Evolutionary conservation across 1,140 invertebrate genomes (phyloP), one percentile per base, ranked within the genome.

Genomic region (Pseudomyrmex concolor): DNA sequence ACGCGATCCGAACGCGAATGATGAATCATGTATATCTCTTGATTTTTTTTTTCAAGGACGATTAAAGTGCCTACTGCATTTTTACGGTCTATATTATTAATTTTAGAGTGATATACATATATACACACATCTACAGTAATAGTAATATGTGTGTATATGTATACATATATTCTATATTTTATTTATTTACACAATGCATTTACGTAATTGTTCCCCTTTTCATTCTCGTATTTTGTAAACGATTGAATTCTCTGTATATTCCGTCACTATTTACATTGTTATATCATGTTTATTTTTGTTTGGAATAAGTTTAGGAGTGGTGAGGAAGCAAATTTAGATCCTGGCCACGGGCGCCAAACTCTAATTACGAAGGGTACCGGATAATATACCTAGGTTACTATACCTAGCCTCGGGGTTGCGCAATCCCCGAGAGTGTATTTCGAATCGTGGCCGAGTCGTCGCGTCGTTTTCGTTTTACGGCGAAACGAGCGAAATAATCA

Each of bases 351-450:
- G 22, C 50, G 62, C 73, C 73, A 77, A 55, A 66, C 17, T 45
- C 22, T 57, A 57, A 77, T 77, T 77, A 68, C 62, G 13, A 77
- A 59, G 43, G 50, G 62, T 67, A 19, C 45, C 34, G n/a, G 4
- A 2, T 50, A 13, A 34, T 34, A 34, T 1, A 34, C 74, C 50
- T 55, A 55, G 62, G 63, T 77, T 67, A 77, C 50, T 68, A 45
- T 17, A 77, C 19, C 60, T 64, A 64, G n/a, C 25, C 43, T 25
- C 76, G 66, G 34, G 34, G 12, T 80, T 71, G 71, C 66, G 76
- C 54, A 80, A 80, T 34, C 15, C 12, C 57, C 45, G 63, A 25
- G 64, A 34, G 50, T 51, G 50, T 71, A 71, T 80, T 71, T 80
- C 54, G 62, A 77, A 67, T 55, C 73, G 25, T 45, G 73, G 34